A percentile compares a stretch with the other conserved stretches of the same genome.
Conservation (phyloP, 2,888 invertebrate genomes). For the Petrophora chlorosata region DNA sequence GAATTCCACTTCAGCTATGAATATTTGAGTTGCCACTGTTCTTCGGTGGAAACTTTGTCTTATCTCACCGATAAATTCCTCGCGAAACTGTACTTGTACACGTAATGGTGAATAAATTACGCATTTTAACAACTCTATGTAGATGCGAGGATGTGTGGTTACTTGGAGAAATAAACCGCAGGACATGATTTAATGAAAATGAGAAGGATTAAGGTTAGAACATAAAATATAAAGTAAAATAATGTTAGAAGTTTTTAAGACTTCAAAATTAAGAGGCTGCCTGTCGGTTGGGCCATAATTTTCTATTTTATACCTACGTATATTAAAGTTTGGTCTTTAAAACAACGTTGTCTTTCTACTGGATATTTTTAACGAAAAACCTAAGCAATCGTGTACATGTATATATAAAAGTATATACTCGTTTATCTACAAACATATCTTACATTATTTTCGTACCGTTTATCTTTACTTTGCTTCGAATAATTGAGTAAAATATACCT, state of each 20-base stretch:
- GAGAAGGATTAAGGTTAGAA: too few relatives aligned
- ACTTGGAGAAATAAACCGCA: neutral
- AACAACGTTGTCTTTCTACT: neutral
- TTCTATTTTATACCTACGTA: neutral
- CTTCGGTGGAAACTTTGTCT: constrained; percentile 36
- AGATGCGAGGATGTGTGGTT: constrained; percentile 1
- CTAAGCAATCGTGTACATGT: too few relatives aligned
- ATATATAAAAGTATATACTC: too few relatives aligned
- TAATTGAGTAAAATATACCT: neutral
- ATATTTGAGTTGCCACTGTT: constrained; percentile 49
- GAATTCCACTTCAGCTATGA: constrained; percentile 45
- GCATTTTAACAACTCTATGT: constrained; percentile 15
- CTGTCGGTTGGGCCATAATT: neutral
- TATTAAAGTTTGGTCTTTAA: neutral
- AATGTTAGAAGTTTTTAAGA: too few relatives aligned
- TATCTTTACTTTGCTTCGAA: too few relatives aligned
- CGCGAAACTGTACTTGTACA: constrained; percentile 29
- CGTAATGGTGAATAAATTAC: constrained; percentile 33
- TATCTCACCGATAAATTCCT: constrained; percentile 34
- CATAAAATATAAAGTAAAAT: too few relatives aligned
- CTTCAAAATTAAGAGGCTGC: too few relatives aligned
- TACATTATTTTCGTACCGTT: too few relatives aligned
- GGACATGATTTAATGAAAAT: too few relatives aligned
- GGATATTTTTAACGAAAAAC: neutral
- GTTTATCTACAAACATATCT: too few relatives aligned